Base-by-base conservation (phyloP, 2,888 invertebrate species). In the Ennomos fuscantarius region DNA sequence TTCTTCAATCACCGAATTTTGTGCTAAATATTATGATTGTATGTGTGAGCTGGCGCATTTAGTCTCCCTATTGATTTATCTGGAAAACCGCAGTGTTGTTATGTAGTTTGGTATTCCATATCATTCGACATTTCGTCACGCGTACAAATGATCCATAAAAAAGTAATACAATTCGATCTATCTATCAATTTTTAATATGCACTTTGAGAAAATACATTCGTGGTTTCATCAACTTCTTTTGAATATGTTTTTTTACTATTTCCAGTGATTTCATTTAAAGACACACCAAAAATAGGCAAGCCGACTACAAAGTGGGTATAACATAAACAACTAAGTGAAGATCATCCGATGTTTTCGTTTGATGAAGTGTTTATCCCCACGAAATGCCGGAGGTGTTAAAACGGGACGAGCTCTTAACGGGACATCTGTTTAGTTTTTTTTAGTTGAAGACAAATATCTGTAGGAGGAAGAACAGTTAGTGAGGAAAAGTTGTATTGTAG, bases 251-350 rank as follows among this genome's bases (percentile, higher is more conserved):
- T 24, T 15, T 15, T 33, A 42, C n/a, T 32, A 33, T 8, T 12
- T 24, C 2, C 33, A 39, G 37, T 39, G 12, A 39, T 11, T 12
- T 31, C 24, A 9, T 12, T 12, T 45, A 15, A 45, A 45, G 5
- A 2, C 13, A 1, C 6, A 42, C 74, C 66, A 68, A 75, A 80
- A 78, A 79, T 79, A 79, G 66, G 59, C 43, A 51, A 62, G 41
- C 63, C 55, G 64, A 70, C 66, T 66, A 70, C 69, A 70, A 70
- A 70, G 70, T 68, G 70, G 64, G 53, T 39, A 64, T 61, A 63
- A 67, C 55, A 65, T 74, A 73, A 76, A 81, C 81, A 46, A 15
- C 12, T 11, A 37, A 51, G 33, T 47, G 55, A 72, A 51, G 53
- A 68, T 66, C 65, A 63, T 60, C 24, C 59, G 58, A 59, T 68